Evolutionary conservation across 2,797 vertebrate species (phyloP), one percentile per base, ranked within the genome.

Genomic region (Hirundo rustica): DNA sequence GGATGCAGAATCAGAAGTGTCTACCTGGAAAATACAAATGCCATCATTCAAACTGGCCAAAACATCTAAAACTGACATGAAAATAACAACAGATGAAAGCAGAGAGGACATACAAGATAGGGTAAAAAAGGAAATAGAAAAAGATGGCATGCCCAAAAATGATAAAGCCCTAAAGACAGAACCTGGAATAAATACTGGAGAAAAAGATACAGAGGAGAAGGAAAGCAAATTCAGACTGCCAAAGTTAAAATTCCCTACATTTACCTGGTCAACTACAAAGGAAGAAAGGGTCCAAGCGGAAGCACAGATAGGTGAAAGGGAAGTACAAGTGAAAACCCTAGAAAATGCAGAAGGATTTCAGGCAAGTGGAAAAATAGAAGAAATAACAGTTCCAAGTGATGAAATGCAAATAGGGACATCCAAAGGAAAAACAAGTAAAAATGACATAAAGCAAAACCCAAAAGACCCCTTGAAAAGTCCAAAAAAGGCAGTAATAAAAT

Each of bases 211-310:
- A 4, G 92, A 96, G 0, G 92, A 30, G 27, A 98, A 97, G 68
- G 95, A 96, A 48, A 93, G 45, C 47, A 98, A 98, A 91, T 98
- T 97, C 85, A 97, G 81, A 91, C 30, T 98, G 5, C 98, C 95
- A n/a, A 97, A 95, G 13, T 45, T 96, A 14, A 97, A 96, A 75
- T 75, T 97, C 30, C 97, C 96, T 2, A 65, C 89, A 27, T 95
- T 97, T 26, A 75, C 70, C 0, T 95, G 86, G 78, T 15, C 73
- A 77, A 58, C 40, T 2, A 16, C 76, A 53, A 97, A 51, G 18
- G 79, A 95, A 19, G 51, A 62, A 4, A 51, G 4, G 16, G 16
- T 9, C 0, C 10, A 82, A 53, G 3, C 0, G 0, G 60, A 89
- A 30, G 1, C 0, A 13, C 2, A 66, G 0, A 1, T 3, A 34